Base-by-base conservation (phyloP, 2,797 vertebrate genomes). In the Thunnus albacares region DNA sequence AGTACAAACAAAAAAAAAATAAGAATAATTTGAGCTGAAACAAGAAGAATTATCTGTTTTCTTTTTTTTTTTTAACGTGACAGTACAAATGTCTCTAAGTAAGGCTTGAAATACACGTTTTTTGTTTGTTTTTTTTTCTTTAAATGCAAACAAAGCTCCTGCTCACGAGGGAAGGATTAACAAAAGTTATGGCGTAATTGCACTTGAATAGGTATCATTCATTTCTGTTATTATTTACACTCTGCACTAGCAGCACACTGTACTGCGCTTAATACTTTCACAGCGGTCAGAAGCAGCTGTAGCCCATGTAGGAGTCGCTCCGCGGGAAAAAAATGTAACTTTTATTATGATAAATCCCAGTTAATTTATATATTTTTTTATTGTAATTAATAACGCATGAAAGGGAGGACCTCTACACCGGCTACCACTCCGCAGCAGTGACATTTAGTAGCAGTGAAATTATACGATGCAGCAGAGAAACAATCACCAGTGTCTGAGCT, bases 401-500 rank as follows among this genome's bases (percentile, higher is more conserved):
- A 24, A 43, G 20, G 14, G 53, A 70, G 52, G 38, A 56, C 58
- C 41, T 28, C 55, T 24, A 60, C 71, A 26, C 49, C 0, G 55
- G 26, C 71, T 35, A 3, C 62, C 0, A 0, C n/a, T 61, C 38
- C 43, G 51, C 83, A 83, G 90, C n/a, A 47, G 78, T 22, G 64
- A 57, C 73, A 71, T 41, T 49, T 56, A 66, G 26, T 77, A 81
- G 75, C 75, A 81, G 71, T 83, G 82, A 86, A 43, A 85, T 69
- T 75, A 87, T 84, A 69, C 18, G 57, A 68, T 72, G 77, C 82
- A 86, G 77, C 75, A 78, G 78, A 87, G 12, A 52, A 90, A 84
- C 81, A 77, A 78, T 84, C 73, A 82, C 55, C 89, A 87, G 87
- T 81, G 89, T 89, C 89, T 94, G 95, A 96, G 95, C 95, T 96